These are phyloP conservation scores for Nesometra sesokonis DNA, from an alignment of 35 echinoderm and acorn worm species.

Conservation along the genomic window DNA sequence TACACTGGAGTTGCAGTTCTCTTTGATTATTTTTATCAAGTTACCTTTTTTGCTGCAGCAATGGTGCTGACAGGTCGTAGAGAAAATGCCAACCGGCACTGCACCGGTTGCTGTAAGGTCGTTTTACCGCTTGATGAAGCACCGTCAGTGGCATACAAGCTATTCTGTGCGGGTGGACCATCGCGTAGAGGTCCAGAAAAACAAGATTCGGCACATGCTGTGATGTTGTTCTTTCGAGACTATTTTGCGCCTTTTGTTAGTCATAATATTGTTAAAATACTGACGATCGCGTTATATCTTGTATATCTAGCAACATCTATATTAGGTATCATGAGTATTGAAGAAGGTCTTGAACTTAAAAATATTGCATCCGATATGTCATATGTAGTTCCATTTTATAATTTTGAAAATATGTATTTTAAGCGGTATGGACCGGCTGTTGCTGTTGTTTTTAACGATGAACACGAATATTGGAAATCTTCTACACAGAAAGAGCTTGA, in stretches of 20 bases:
- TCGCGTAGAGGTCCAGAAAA: neutral
- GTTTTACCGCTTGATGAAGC: neutral
- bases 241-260: conserved; percentile 47
- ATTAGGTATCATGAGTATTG: neutral
- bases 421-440: conserved; percentile 22
- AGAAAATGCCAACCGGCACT: neutral
- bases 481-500: conserved; percentile 19
- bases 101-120: neutral
- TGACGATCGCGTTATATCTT: conserved; percentile 9
- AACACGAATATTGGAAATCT: conserved; percentile 35
- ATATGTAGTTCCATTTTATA: neutral
- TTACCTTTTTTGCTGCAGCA: neutral
- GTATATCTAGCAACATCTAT: neutral
- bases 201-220: neutral
- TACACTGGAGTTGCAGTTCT: conserved; percentile 9
- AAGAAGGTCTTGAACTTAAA: neutral
- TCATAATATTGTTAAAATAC: neutral
- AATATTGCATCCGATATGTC: neutral
- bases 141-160: neutral
- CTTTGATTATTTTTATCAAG: no score
- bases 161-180: neutral
- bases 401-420: neutral
- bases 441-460: conserved; percentile 41
- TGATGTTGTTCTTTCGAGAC: conserved; percentile 56
- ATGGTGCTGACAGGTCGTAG: neutral